Evolutionary conservation across 1,140 invertebrate genomes (phyloP), one percentile per base, ranked within the genome.

Genomic region (Lepidurus arcticus): DNA sequence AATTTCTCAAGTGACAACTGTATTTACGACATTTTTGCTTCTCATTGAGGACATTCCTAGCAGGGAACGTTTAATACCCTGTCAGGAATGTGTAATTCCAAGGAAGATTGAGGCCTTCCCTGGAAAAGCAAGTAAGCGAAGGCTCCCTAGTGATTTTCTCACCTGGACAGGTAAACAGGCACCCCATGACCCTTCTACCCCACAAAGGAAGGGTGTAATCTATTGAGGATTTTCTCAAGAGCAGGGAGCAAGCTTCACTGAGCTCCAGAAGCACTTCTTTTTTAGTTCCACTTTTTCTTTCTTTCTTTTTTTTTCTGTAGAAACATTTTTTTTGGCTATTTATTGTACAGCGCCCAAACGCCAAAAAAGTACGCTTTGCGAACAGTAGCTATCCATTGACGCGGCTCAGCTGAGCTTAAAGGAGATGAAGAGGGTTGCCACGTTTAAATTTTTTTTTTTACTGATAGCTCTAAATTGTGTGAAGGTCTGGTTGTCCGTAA

Each of bases 381-480:
- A 65, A 65, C 16, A 65, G 53, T 13, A 65, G 53, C 53, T 65
- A 65, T 65, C 53, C 53, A 16, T 65, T 65, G 16, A 65, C 53
- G 53, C n/a, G 53, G 21, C 53, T 65, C 53, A 21, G 53, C 16
- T 65, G 53, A 65, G 21, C 53, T 4, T 65, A 65, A 65, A 65
- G 53, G 53, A 65, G 53, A 65, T 65, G 53, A 65, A 65, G 53
- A 65, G 53, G 53, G 53, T 65, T 65, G 6, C 53, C 8, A 65
- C 53, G 16, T 16, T 65, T 21, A 7, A 2, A 13, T 65, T 21
- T 65, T 21, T 65, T 7, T 21, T 65, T 65, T 65, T 65, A 0
- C 13, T 21, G 53, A 65, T 65, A 65, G 53, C 53, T 65, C 53
- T 65, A 65, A 65, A 65, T 65, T 65, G 16, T 65, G 53, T 65